These are phyloP conservation scores for Phoebastria nigripes DNA, from an alignment of 2,797 vertebrate species.

Conservation along the genomic window DNA sequence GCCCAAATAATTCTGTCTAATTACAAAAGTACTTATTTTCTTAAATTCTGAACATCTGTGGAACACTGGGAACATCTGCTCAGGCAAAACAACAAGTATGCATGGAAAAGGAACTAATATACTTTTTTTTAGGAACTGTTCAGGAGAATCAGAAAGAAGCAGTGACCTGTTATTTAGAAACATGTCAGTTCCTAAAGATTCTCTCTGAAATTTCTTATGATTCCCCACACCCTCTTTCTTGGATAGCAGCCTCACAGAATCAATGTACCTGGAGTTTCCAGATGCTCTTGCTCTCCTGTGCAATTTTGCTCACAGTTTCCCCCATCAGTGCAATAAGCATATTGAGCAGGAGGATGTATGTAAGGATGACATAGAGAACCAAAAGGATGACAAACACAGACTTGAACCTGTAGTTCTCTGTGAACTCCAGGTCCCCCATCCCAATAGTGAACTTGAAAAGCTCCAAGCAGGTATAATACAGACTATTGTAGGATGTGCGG, in stretches of 20 bases:
- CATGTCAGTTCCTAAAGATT: not conserved
- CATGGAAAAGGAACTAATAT: not conserved
- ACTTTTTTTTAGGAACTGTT: not conserved
- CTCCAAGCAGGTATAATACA: slow-evolving; percentile 87
- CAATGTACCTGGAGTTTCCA: slow-evolving; percentile 91
- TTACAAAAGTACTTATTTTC: not conserved
- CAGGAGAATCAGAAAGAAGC: not conserved
- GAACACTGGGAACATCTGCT: not conserved
- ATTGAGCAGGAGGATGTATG: slow-evolving; percentile 95
- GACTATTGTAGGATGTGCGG: slow-evolving; percentile 75
- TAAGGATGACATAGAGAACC: slow-evolving; percentile 90
- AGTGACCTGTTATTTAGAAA: not conserved
- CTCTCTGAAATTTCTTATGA: not conserved
- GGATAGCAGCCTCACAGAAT: not conserved
- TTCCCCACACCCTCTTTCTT: not conserved
- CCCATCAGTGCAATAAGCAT: slow-evolving; percentile 98
- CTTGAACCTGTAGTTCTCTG: slow-evolving; percentile 81
- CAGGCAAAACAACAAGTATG: not conserved
- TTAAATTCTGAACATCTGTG: not conserved
- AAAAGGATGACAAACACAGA: slow-evolving; percentile 87
- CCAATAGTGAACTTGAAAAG: slow-evolving; percentile 98
- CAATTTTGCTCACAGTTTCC: slow-evolving; percentile 87
- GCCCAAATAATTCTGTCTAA: not conserved
- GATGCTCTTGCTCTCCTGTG: slow-evolving; percentile 87
- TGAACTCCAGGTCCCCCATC: slow-evolving; percentile 96